Evolutionary conservation across 2,888 invertebrate species (phyloP).

Genomic region (Parthenolecanium corni): DNA sequence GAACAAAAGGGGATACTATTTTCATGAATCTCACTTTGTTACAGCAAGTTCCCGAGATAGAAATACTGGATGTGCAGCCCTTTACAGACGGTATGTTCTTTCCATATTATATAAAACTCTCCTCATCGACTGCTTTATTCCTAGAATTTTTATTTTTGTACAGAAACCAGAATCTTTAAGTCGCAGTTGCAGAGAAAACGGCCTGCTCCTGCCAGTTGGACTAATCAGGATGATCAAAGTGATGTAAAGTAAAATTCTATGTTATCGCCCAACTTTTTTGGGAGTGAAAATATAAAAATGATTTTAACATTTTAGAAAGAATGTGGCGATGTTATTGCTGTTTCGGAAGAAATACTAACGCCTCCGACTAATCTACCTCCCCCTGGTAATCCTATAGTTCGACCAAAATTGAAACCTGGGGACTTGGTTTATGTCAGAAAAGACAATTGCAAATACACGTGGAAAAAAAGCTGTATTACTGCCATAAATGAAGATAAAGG

Average conservation of each 20-base stretch:
- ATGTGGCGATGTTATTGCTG: slow-evolving; percentile 15
- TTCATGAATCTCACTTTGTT: background rate
- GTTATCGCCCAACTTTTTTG: too few species aligned
- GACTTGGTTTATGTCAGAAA: slow-evolving; percentile 52
- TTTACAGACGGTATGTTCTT: too few species aligned
- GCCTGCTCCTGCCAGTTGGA: too few species aligned
- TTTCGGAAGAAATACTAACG: slow-evolving; percentile 19
- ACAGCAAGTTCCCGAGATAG: background rate
- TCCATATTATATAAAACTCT: too few species aligned
- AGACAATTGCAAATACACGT: slow-evolving; percentile 49
- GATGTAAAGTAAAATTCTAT: too few species aligned
- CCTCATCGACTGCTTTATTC: too few species aligned
- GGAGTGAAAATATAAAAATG: too few species aligned
- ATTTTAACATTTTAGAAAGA: background rate
- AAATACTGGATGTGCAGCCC: background rate
- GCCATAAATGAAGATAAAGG: slow-evolving; percentile 19
- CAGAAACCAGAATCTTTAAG: too few species aligned
- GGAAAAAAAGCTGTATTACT: slow-evolving; percentile 46
- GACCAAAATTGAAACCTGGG: slow-evolving; percentile 43
- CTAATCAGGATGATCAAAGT: too few species aligned
- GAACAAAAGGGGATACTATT: too few species aligned
- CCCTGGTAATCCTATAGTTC: slow-evolving; percentile 44
- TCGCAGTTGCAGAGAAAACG: too few species aligned
- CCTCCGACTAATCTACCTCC: slow-evolving; percentile 43
- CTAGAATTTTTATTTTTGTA: too few species aligned